A percentile compares a stretch with the other conserved stretches of the same genome.
phyloP scores from a whole-genome alignment of 92 coral and sea anemone species.

The Epizoanthus ramosus region DNA sequence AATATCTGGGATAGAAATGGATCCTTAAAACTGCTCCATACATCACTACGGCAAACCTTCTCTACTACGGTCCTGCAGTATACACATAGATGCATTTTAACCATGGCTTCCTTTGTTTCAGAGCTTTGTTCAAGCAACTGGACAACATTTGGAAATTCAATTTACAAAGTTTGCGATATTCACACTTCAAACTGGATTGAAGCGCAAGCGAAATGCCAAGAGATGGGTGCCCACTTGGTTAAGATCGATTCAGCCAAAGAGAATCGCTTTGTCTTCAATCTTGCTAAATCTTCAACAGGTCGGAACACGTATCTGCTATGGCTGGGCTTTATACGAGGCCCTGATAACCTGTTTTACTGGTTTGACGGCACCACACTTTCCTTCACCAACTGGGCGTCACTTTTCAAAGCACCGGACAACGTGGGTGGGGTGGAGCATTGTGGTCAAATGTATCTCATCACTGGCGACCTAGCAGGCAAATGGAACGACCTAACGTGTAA shows the following conservation, averaged over 20 bases:
- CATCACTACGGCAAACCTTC: no score
- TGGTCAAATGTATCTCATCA: neutral
- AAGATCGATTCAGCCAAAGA: neutral
- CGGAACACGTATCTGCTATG: neutral
- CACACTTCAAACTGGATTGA: neutral
- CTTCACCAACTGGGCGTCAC: neutral
- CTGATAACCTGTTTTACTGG: conserved; percentile 1
- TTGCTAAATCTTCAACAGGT: neutral
- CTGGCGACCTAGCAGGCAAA: neutral
- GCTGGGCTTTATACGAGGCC: neutral
- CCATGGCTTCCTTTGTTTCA: neutral
- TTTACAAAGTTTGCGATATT: neutral
- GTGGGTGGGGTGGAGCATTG: neutral
- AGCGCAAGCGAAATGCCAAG: neutral
- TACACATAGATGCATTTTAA: no score
- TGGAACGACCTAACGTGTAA: no score
- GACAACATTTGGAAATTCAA: neutral
- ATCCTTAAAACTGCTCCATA: no score
- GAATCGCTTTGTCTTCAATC: neutral
- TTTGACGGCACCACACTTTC: neutral
- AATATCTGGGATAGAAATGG: no score
- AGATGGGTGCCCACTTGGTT: neutral
- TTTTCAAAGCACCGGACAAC: neutral
- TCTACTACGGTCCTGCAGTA: no score
- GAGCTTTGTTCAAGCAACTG: neutral